Evolutionary conservation across 2,113 vertebrate species (phyloP).

Genomic region (Perca fluviatilis): DNA sequence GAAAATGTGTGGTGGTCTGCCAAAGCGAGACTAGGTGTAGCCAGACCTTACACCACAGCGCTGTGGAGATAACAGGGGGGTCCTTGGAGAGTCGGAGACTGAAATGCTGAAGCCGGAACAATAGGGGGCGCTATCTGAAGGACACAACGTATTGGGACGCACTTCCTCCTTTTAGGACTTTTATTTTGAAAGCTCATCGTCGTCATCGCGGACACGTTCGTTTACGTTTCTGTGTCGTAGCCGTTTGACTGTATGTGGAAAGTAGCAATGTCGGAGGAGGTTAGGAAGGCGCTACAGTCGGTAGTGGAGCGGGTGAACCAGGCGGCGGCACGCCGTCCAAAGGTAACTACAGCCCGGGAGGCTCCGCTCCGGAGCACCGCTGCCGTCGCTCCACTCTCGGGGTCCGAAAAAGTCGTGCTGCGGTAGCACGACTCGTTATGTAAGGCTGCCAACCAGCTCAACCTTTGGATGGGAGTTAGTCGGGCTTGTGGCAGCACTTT

Average conservation of each 20-base stretch:
- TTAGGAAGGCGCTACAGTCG: slow-evolving; percentile 83
- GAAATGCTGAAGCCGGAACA: not conserved
- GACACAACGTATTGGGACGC: too few species aligned
- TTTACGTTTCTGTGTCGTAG: slow-evolving; percentile 35
- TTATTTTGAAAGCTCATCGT: slow-evolving; percentile 62
- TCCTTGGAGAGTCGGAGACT: too few species aligned
- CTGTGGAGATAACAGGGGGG: too few species aligned
- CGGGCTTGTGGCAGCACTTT: slow-evolving; percentile 48
- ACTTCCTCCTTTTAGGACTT: not conserved
- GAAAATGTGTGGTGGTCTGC: too few species aligned
- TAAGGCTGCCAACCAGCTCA: slow-evolving; percentile 69
- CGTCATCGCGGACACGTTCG: slow-evolving; percentile 41
- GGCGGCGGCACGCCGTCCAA: slow-evolving; percentile 82
- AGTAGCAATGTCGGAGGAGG: slow-evolving; percentile 87
- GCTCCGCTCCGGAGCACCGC: not conserved
- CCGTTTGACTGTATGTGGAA: slow-evolving; percentile 81
- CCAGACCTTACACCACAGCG: too few species aligned
- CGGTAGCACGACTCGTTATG: slow-evolving; percentile 65
- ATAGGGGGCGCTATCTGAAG: slow-evolving; percentile 20
- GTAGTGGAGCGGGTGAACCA: slow-evolving; percentile 85
- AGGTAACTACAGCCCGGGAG: slow-evolving; percentile 72
- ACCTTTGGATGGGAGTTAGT: slow-evolving; percentile 63
- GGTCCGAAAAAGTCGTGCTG: not conserved
- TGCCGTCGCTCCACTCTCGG: not conserved
- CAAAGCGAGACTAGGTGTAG: too few species aligned